phyloP scores from a whole-genome alignment of 2,888 invertebrate genomes.

The Melipona beecheii region DNA sequence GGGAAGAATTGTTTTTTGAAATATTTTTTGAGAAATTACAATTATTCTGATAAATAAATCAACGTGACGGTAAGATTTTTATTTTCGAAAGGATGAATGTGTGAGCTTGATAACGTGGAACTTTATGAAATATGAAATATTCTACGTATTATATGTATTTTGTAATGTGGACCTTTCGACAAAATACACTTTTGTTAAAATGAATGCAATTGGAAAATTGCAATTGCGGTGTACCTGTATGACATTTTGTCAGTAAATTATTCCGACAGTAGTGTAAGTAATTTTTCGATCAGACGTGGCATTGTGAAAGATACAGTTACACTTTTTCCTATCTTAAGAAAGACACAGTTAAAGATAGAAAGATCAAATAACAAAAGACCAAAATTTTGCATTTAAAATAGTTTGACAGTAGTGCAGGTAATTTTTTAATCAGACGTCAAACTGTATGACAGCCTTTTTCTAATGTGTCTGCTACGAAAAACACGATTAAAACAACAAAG shows the following conservation, averaged over 20 bases:
- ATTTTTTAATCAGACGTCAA: not conserved
- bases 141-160: too few species aligned
- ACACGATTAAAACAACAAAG: too few species aligned
- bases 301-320: not conserved
- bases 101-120: not conserved
- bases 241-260: too few species aligned
- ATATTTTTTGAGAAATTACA: too few species aligned
- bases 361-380: not conserved
- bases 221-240: too few species aligned
- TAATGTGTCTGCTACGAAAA: too few species aligned
- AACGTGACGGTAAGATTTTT: not conserved
- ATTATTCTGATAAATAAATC: not conserved
- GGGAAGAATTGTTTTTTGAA: too few species aligned
- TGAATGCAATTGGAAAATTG: too few species aligned
- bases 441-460: too few species aligned
- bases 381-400: not conserved
- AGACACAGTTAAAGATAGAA: not conserved
- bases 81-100: not conserved
- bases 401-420: not conserved
- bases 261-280: not conserved
- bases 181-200: too few species aligned
- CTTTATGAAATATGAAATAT: not conserved
- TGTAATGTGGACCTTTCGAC: too few species aligned
- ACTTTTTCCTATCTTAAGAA: not conserved
- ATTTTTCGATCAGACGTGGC: not conserved